A percentile compares a stretch with the other conserved stretches of the same genome.
phyloP scores from a whole-genome alignment of 2,888 invertebrate genomes.

The Dendrolimus pini region DNA sequence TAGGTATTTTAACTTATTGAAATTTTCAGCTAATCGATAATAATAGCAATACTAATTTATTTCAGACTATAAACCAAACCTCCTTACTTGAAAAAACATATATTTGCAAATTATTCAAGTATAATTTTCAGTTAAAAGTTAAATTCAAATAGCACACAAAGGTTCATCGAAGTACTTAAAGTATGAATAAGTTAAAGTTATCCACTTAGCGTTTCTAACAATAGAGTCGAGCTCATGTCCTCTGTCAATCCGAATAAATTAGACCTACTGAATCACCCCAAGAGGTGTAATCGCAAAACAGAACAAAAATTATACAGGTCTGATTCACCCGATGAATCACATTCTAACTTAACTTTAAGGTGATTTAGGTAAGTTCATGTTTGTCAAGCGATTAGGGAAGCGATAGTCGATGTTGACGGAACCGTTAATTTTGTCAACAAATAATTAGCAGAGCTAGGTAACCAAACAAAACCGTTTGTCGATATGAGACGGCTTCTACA shows the following conservation, averaged over 20 bases:
- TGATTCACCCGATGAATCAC: slow-evolving; percentile 35
- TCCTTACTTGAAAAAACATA: no score
- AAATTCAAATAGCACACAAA: not conserved
- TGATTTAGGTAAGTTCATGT: slow-evolving; percentile 15
- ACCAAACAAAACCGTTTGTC: slow-evolving; percentile 22
- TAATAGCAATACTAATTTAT: no score
- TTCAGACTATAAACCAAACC: no score
- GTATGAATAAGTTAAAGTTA: slow-evolving; percentile 1
- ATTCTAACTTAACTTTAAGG: slow-evolving; percentile 1
- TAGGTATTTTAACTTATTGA: no score
- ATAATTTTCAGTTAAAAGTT: not conserved
- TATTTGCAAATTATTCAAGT: no score
- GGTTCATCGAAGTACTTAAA: not conserved
- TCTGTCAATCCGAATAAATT: slow-evolving; percentile 7
- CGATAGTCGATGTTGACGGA: slow-evolving; percentile 21
- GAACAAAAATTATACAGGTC: slow-evolving; percentile 21
- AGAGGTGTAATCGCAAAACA: slow-evolving; percentile 33
- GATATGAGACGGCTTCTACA: slow-evolving; percentile 12
- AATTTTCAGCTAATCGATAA: no score
- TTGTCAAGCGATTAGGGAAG: slow-evolving; percentile 39
- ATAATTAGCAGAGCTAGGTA: slow-evolving; percentile 39
- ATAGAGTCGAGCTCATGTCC: slow-evolving; percentile 15
- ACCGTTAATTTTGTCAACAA: slow-evolving; percentile 40
- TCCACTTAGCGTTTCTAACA: slow-evolving; percentile 11
- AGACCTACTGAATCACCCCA: slow-evolving; percentile 23